Conservation (phyloP, 2,113 vertebrate genomes). For the Phaethon lepturus region DNA sequence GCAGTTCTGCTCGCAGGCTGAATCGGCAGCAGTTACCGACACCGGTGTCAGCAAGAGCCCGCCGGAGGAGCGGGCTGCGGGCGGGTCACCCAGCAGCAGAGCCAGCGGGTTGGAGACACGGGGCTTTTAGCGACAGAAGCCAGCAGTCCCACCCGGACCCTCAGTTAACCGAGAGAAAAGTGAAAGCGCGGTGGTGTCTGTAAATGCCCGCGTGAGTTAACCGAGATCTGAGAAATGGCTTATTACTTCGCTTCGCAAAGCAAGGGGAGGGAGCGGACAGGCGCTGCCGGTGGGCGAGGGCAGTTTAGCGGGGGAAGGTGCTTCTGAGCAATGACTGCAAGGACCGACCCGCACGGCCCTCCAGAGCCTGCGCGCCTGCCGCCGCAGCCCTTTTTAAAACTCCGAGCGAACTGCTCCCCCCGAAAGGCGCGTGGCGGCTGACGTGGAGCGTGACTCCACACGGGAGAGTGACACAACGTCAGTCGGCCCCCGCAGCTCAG, state of each 20-base stretch:
- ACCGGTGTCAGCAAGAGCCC: fast-evolving
- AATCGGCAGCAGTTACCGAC: fast-evolving
- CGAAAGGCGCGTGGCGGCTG: background rate
- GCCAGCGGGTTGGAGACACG: fast-evolving
- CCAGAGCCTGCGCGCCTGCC: background rate
- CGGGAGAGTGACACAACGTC: background rate
- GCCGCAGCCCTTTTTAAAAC: no score
- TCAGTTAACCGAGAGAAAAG: background rate
- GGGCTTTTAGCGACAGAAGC: background rate
- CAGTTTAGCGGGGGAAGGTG: background rate
- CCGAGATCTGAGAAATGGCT: background rate
- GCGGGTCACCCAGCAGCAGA: background rate
- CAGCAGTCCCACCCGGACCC: background rate
- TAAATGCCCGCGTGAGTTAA: background rate
- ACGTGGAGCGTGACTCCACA: background rate
- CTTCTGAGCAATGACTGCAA: no score
- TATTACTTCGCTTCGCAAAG: no score
- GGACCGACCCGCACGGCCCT: fast-evolving
- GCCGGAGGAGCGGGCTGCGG: background rate
- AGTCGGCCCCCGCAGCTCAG: background rate
- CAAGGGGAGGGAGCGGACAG: background rate
- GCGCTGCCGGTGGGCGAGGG: no score
- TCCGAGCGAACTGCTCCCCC: no score
- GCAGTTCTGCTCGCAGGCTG: background rate
- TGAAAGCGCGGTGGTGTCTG: background rate